Conservation (phyloP, 2,888 invertebrate genomes). For the Perithous albicinctus region DNA sequence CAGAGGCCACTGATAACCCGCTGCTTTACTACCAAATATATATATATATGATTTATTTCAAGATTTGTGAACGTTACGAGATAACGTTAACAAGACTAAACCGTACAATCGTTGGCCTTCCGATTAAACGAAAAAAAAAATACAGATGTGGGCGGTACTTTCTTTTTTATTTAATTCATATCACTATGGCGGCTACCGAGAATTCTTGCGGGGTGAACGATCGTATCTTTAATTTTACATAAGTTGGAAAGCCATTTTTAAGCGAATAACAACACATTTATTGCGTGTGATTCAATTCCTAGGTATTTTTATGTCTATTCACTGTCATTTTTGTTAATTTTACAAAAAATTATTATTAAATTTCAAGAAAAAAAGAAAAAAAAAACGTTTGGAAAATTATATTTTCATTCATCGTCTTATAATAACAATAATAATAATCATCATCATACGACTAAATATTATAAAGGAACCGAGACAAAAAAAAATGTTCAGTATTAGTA, state of each 20-base stretch:
- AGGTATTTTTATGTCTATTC: not conserved
- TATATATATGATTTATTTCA: constrained; percentile 12
- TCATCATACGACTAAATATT: no score
- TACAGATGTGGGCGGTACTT: constrained; percentile 3
- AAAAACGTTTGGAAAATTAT: no score
- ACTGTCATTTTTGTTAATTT: no score
- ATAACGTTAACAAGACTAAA: not conserved
- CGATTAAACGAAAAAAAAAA: constrained; percentile 8
- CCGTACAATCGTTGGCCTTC: not conserved
- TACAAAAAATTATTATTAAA: no score
- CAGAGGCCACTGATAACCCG: constrained; percentile 66
- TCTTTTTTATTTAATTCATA: not conserved
- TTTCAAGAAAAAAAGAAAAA: no score
- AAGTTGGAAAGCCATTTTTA: not conserved
- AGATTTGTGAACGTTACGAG: constrained; percentile 23
- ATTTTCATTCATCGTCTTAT: no score
- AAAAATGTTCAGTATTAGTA: no score
- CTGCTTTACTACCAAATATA: constrained; percentile 11
- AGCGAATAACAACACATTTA: not conserved
- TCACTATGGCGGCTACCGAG: not conserved
- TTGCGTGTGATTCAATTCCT: not conserved
- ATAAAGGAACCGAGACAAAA: no score
- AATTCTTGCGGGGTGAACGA: constrained; percentile 13
- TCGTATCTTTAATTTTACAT: not conserved
- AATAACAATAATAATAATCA: no score